These are phyloP conservation scores for Sminthurinus signatus DNA, from an alignment of 1,140 invertebrate genomes.

Conservation along the genomic window DNA sequence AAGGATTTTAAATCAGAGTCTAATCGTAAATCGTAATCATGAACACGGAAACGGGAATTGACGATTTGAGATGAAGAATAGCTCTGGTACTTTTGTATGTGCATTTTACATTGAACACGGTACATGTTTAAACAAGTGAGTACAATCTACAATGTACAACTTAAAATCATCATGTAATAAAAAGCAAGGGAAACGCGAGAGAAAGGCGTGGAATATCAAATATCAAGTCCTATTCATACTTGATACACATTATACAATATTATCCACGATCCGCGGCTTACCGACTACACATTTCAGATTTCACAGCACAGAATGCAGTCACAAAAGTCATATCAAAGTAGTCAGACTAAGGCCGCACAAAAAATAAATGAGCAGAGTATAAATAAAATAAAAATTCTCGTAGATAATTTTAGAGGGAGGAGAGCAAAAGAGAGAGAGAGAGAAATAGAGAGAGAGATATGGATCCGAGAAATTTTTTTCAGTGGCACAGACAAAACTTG, in stretches of 20 bases:
- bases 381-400: neutral
- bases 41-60: no score
- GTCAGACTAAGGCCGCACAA: no score
- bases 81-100: no score
- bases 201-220: neutral
- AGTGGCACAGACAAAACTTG: neutral
- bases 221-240: neutral
- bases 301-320: neutral
- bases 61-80: no score
- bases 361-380: neutral
- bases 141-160: no score
- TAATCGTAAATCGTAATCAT: no score
- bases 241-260: neutral
- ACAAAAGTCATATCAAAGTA: no score
- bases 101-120: no score
- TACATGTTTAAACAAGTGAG: no score
- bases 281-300: neutral
- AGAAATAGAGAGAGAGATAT: neutral
- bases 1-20: no score
- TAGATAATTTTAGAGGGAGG: slow-evolving; percentile 1
- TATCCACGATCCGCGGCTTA: neutral
- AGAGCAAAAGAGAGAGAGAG: neutral
- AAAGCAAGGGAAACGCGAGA: neutral
- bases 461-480: slow-evolving; percentile 16
- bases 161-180: no score